These are phyloP conservation scores for Scaptomyza polygonia DNA, from an alignment of 2,888 invertebrate species.

Conservation along the genomic window DNA sequence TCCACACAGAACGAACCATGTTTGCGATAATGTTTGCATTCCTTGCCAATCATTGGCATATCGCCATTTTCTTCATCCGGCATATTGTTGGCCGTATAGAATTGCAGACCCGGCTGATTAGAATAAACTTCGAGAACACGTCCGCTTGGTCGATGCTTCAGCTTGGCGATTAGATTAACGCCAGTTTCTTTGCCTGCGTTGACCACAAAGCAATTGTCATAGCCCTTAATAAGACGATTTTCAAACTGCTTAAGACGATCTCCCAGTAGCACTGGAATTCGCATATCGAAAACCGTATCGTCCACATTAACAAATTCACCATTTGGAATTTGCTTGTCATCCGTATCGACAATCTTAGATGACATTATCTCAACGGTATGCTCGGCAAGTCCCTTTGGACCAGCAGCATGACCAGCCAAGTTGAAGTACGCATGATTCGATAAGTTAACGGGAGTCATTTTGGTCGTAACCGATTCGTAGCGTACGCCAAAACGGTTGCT, in stretches of 20 bases:
- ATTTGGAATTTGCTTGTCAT: slow-evolving; percentile 89
- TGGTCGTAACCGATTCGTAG: slow-evolving; percentile 90
- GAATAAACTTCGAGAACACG: slow-evolving; percentile 91
- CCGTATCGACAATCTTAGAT: slow-evolving; percentile 89
- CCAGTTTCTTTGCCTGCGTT: slow-evolving; percentile 41
- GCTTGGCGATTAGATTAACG: slow-evolving; percentile 53
- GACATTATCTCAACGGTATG: slow-evolving; percentile 90
- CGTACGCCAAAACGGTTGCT: slow-evolving; percentile 90
- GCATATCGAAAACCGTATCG: slow-evolving; percentile 87
- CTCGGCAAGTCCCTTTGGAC: slow-evolving; percentile 87
- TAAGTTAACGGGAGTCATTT: slow-evolving; percentile 93
- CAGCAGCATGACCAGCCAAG: slow-evolving; percentile 91
- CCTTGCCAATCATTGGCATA: slow-evolving; percentile 88
- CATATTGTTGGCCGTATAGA: slow-evolving; percentile 92
- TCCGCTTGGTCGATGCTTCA: slow-evolving; percentile 88
- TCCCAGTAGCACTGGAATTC: slow-evolving; percentile 87
- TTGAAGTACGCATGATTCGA: slow-evolving; percentile 97
- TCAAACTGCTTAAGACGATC: slow-evolving; percentile 87
- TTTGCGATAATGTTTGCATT: slow-evolving; percentile 88
- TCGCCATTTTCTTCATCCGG: slow-evolving; percentile 86
- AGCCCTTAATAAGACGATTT: slow-evolving; percentile 81
- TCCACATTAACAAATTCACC: slow-evolving; percentile 87
- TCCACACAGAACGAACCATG: slow-evolving; percentile 94
- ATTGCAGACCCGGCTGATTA: slow-evolving; percentile 95
- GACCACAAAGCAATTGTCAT: slow-evolving; percentile 69